phyloP scores from a whole-genome alignment of 2,113 vertebrate genomes.

The Chinchilla lanigera region DNA sequence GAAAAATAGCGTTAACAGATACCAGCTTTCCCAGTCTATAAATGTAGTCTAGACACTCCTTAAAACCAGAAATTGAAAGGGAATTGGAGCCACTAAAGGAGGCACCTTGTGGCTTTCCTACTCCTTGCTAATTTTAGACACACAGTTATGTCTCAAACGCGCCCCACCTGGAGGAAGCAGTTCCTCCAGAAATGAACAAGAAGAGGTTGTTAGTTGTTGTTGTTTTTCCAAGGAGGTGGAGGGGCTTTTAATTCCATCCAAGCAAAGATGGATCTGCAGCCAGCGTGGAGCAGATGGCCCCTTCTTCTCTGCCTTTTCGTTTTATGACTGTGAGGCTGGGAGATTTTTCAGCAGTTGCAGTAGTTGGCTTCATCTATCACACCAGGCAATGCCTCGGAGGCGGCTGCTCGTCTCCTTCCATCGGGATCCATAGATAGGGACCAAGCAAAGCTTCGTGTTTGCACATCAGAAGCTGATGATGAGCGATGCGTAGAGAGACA shows the following conservation, averaged over 20 bases:
- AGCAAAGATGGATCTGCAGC: background rate
- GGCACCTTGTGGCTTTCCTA: background rate
- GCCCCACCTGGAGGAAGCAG: background rate
- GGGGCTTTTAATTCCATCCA: conserved; percentile 38
- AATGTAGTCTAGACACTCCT: background rate
- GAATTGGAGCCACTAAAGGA: background rate
- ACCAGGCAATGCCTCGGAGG: background rate
- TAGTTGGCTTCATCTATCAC: conserved; percentile 76
- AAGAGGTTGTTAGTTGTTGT: conserved; percentile 40
- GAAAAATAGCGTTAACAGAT: conserved; percentile 6
- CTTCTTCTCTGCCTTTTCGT: conserved; percentile 80
- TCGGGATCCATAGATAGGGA: conserved; percentile 51
- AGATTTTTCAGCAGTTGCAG: conserved; percentile 71
- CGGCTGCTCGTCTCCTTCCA: conserved; percentile 73
- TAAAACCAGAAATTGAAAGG: background rate
- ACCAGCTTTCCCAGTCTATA: background rate
- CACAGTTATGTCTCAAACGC: background rate
- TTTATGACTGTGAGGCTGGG: conserved; percentile 70
- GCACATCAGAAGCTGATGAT: conserved; percentile 79
- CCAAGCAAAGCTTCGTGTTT: conserved; percentile 71
- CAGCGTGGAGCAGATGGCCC: conserved; percentile 78
- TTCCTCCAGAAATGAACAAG: conserved; percentile 71
- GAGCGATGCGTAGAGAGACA: conserved; percentile 63
- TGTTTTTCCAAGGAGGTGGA: conserved; percentile 52
- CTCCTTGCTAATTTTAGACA: background rate